Base-by-base conservation (phyloP, 2,888 invertebrate species). In the Gastracanthus pulcherrimus region DNA sequence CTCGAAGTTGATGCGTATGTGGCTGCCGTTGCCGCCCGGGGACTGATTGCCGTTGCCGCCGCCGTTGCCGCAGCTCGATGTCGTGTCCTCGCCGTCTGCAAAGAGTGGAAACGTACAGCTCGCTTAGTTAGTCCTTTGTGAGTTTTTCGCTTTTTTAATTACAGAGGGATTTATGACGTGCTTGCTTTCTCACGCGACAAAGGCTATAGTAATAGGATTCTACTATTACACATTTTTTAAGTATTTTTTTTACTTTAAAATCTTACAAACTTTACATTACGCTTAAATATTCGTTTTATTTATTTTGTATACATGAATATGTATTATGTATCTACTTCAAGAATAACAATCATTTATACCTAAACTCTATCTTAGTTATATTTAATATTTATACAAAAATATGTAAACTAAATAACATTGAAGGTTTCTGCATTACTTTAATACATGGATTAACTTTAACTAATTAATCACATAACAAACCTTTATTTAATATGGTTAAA, bases 1-100 rank as follows among this genome's bases (percentile, higher is more conserved):
- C 84, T 93, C 92, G 87, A 93, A 93, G 85, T 92, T 92, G 85
- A 92, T 92, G 86, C 90, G 89, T 82, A 91, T 89, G 85, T 91
- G 88, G 67, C 88, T 88, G 80, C 87, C 88, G 69, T 82, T 83
- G 55, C 83, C 80, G 29, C 80, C 67, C 16, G 82, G 82, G 36
- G 82, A 78, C 13, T 83, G 82, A 83, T 85, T 86, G 76, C 87
- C 87, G n/a, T n/a, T n/a, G n/a, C n/a, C n/a, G n/a, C n/a, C n/a
- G n/a, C n/a, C n/a, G n/a, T 26, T 34, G 34, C 80, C 82, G 72
- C 80, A 82, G 60, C 87, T 83, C 71, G 83, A 83, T 41, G 79
- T 88, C 86, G 90, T 88, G 84, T 90, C 91, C 86, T 91, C 91
- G 82, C 88, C 87, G 86, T 91, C 91, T 91, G 90, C 86, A 91